phyloP scores from a whole-genome alignment of 2,888 invertebrate genomes.

The Drosophila demipolita region DNA sequence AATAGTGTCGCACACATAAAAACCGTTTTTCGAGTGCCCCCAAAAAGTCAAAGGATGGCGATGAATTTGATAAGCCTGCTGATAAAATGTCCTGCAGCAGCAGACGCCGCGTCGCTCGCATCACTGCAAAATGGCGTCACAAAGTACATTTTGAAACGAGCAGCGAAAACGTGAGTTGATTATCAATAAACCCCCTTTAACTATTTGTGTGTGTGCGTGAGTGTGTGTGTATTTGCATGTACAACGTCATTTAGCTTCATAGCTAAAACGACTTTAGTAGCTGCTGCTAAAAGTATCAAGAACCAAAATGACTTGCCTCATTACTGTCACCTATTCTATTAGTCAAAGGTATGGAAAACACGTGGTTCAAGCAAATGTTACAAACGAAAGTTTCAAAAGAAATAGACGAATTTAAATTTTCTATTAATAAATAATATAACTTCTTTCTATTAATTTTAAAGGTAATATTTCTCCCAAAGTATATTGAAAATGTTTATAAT shows the following conservation, averaged over 20 bases:
- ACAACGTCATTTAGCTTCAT: conserved; percentile 50
- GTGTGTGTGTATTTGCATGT: conserved; percentile 8
- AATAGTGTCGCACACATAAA: conserved; percentile 65
- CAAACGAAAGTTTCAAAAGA: neutral
- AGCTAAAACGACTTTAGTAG: conserved; percentile 68
- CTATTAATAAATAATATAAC: neutral
- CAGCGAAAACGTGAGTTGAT: conserved; percentile 81
- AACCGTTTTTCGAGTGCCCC: conserved; percentile 46
- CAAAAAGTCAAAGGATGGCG: conserved; percentile 38
- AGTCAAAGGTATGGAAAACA: conserved; percentile 54
- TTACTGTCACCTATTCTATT: conserved; percentile 48
- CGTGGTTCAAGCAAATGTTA: conserved; percentile 60
- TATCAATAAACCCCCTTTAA: conserved; percentile 62
- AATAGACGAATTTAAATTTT: neutral
- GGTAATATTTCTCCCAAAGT: neutral
- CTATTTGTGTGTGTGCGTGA: conserved; percentile 27
- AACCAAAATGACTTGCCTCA: conserved; percentile 49
- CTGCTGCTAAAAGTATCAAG: conserved; percentile 48
- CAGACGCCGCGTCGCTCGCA: conserved; percentile 42
- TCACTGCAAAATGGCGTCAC: conserved; percentile 78
- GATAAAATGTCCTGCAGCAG: conserved; percentile 58
- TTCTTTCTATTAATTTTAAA: neutral
- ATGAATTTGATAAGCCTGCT: conserved; percentile 78
- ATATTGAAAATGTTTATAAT: neutral
- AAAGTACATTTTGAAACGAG: conserved; percentile 81